phyloP scores from a whole-genome alignment of 2,888 invertebrate species.

The Amiota minor region DNA sequence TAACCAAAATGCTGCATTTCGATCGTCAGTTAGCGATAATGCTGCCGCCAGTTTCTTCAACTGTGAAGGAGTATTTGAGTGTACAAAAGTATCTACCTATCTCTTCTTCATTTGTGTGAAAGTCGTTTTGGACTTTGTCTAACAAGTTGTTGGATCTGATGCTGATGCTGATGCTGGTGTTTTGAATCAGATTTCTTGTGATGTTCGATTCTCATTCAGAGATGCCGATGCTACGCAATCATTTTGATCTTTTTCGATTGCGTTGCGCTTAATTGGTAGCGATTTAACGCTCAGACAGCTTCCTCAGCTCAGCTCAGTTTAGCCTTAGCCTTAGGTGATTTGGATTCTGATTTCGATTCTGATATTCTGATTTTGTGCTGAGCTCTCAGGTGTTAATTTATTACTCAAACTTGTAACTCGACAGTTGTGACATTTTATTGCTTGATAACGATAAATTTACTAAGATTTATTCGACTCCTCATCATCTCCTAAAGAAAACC shows the following conservation, averaged over 20 bases:
- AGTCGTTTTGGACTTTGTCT: background rate
- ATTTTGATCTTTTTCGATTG: slow-evolving; percentile 22
- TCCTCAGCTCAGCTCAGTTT: background rate
- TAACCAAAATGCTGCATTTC: slow-evolving; percentile 29
- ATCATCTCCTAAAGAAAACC: no score
- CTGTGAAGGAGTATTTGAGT: background rate
- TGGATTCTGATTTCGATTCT: no score
- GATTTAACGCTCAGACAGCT: slow-evolving; percentile 51
- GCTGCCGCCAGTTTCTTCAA: background rate
- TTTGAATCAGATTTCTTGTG: slow-evolving; percentile 31
- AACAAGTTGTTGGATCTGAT: slow-evolving; percentile 33
- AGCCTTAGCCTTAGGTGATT: background rate
- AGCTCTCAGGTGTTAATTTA: slow-evolving; percentile 57
- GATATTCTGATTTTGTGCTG: background rate
- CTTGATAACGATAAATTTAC: slow-evolving; percentile 68
- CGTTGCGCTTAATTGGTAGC: slow-evolving; percentile 59
- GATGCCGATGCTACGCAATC: background rate
- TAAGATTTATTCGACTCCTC: slow-evolving; percentile 57
- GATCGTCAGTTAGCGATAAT: slow-evolving; percentile 19
- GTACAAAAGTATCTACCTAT: background rate
- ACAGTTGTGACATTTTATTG: slow-evolving; percentile 62
- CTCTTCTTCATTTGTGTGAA: background rate
- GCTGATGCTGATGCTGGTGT: slow-evolving; percentile 18
- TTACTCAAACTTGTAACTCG: slow-evolving; percentile 45
- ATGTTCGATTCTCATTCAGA: slow-evolving; percentile 31